Evolutionary conservation across 2,888 invertebrate genomes (phyloP).

Genomic region (Synergus gifuensis): DNA sequence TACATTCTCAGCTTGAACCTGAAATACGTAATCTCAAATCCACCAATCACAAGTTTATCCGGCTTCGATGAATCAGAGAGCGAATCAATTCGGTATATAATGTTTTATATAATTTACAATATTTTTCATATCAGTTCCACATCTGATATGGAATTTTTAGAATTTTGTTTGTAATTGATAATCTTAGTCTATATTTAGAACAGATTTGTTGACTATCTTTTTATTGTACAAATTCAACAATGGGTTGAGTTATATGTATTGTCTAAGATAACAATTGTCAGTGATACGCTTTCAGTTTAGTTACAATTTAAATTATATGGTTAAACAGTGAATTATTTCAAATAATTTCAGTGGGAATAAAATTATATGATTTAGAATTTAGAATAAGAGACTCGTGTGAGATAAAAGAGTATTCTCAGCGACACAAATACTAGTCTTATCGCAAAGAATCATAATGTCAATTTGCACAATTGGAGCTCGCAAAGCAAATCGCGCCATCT

Average conservation of each 20-base stretch:
- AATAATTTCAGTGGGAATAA: not conserved
- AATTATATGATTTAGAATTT: not conserved
- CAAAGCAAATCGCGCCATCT: constrained; percentile 23
- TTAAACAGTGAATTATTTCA: not conserved
- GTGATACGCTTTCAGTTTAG: no score
- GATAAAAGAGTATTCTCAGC: not conserved
- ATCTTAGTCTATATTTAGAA: not conserved
- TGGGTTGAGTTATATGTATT: not conserved
- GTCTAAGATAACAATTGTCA: not conserved
- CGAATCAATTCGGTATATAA: not conserved
- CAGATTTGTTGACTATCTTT: not conserved
- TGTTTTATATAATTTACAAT: not conserved
- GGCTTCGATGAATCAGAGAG: constrained; percentile 32
- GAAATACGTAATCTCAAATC: not conserved
- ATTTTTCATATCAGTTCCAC: not conserved
- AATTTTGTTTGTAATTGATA: not conserved
- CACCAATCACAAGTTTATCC: constrained; percentile 5
- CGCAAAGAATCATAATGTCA: constrained; percentile 48
- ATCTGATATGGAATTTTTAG: not conserved
- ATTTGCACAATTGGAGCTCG: constrained; percentile 46
- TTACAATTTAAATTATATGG: not conserved
- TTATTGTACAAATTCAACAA: not conserved
- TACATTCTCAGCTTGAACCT: not conserved
- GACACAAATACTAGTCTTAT: constrained; percentile 41
- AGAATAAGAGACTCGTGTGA: not conserved